Percentiles rank a stretch among this genome's conserved stretches.
phyloP scores from a whole-genome alignment of 2,888 invertebrate genomes.

The Tethea ocularis region DNA sequence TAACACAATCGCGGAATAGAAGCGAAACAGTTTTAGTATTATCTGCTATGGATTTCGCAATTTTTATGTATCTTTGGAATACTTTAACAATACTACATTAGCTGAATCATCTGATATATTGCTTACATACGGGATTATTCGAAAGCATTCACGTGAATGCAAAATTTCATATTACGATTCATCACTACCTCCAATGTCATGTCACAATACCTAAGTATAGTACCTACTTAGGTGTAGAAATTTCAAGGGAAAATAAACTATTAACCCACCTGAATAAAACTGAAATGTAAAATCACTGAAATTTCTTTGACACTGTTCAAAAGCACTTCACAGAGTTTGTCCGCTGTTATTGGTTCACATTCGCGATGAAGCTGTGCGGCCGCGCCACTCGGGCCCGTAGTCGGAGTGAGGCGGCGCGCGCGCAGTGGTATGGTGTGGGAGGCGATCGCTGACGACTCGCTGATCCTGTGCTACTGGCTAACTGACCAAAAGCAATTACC shows the following conservation, averaged over 20 bases:
- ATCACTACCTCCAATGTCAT: conserved; percentile 10
- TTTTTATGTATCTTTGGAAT: neutral
- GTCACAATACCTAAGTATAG: neutral
- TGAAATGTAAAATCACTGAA: conserved; percentile 32
- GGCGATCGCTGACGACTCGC: conserved; percentile 49
- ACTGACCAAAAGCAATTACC: conserved; percentile 54
- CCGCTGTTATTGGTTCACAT: conserved; percentile 42
- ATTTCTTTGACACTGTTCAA: conserved; percentile 37
- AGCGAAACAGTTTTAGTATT: neutral
- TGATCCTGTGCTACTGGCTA: conserved; percentile 59
- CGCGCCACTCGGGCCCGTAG: conserved; percentile 60
- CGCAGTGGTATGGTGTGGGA: conserved; percentile 52
- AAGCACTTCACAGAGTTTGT: conserved; percentile 51
- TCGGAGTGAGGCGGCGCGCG: conserved; percentile 70
- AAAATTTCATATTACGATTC: conserved; percentile 29
- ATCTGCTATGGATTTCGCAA: neutral
- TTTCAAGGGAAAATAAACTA: neutral
- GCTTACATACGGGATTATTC: conserved; percentile 13
- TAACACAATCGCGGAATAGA: conserved; percentile 6
- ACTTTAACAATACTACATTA: neutral
- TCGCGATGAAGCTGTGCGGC: conserved; percentile 43
- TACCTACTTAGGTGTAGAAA: neutral
- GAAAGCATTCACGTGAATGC: conserved; percentile 18
- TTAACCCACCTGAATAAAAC: conserved; percentile 58
- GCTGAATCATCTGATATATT: conserved; percentile 17